These are phyloP conservation scores for Oncorhynchus tshawytscha DNA, from an alignment of 2,113 vertebrate genomes.

Conservation along the genomic window DNA sequence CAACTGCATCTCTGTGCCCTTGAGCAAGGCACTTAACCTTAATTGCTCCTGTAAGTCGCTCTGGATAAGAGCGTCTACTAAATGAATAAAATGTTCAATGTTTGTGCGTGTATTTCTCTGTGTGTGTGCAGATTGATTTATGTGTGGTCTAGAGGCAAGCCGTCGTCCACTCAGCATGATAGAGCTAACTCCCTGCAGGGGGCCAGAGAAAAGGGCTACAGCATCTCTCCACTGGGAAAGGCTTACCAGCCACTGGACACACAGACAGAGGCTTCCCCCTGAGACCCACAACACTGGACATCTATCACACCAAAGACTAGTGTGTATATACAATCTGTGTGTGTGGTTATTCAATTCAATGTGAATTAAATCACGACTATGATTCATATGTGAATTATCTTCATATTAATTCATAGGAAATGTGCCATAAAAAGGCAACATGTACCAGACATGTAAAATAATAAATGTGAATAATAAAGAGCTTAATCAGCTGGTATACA, in stretches of 20 bases:
- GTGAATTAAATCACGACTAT: no score
- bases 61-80: no score
- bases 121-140: conserved; percentile 63
- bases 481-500: no score
- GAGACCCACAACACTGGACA: not conserved
- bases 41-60: no score
- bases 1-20: no score
- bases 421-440: not conserved
- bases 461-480: not conserved
- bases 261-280: conserved; percentile 4
- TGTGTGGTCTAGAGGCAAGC: conserved; percentile 48
- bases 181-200: conserved; percentile 73
- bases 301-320: not conserved
- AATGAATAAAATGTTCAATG: not conserved
- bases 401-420: no score
- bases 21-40: no score
- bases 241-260: conserved; percentile 36
- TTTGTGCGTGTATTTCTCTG: not conserved
- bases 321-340: no score
- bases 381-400: no score
- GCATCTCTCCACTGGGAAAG: conserved; percentile 67
- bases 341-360: no score
- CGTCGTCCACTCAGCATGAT: conserved; percentile 71
- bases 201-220: conserved; percentile 46
- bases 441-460: not conserved